Conservation (phyloP, 2,113 vertebrate genomes). For the Halcyon senegalensis region DNA sequence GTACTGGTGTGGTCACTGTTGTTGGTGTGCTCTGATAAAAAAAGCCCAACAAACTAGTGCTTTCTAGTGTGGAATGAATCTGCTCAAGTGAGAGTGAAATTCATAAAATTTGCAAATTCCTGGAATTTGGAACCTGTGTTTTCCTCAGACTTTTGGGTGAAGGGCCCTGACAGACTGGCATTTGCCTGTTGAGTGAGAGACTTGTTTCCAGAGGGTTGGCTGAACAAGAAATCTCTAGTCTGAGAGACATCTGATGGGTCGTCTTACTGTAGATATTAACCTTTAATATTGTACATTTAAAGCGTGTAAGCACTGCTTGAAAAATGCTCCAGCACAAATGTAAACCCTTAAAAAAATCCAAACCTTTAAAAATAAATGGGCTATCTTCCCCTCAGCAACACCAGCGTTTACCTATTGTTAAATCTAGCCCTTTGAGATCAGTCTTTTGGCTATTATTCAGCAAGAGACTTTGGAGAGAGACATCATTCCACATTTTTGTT, state of each 20-base stretch:
- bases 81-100: neutral
- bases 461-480: conserved; percentile 37
- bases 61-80: neutral
- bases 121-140: neutral
- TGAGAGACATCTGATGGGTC: neutral
- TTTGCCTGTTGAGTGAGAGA: neutral
- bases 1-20: neutral
- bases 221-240: conserved; percentile 2
- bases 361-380: conserved; percentile 55
- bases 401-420: conserved; percentile 34
- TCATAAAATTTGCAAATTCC: neutral
- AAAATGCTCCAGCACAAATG: conserved; percentile 27
- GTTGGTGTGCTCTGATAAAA: neutral
- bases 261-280: conserved; percentile 35
- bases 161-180: neutral
- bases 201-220: neutral
- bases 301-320: conserved; percentile 32
- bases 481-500: conserved; percentile 31
- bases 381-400: neutral
- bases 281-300: conserved; percentile 58
- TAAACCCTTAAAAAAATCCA: conserved; percentile 26
- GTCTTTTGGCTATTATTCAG: conserved; percentile 28
- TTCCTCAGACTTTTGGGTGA: neutral
- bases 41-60: neutral
- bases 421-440: neutral